Conservation (phyloP, 2,797 vertebrate species). For the Ctenopoma kingsleyae region DNA sequence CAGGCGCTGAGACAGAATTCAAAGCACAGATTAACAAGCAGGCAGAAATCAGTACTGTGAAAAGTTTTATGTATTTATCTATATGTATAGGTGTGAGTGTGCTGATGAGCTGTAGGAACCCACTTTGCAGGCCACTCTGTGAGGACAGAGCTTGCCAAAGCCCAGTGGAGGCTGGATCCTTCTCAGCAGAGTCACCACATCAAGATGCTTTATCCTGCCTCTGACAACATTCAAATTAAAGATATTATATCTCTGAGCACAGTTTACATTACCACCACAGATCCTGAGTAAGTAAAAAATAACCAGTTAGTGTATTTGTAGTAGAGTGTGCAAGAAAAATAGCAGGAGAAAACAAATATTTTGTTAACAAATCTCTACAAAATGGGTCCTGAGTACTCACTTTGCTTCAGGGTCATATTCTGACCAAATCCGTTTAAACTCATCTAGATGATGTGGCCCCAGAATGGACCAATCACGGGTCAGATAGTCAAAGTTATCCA, state of each 20-base stretch:
- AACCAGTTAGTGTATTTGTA: not conserved
- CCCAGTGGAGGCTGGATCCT: conserved; percentile 97
- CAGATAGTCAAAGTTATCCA: conserved; percentile 99
- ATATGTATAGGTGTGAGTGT: not conserved
- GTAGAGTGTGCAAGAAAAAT: not conserved
- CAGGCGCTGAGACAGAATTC: conserved; percentile 76
- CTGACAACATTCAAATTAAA: conserved; percentile 73
- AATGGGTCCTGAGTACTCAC: conserved; percentile 80
- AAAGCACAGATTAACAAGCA: conserved; percentile 1
- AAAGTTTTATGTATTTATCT: not conserved
- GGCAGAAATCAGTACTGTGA: not conserved
- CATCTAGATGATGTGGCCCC: conserved; percentile 97
- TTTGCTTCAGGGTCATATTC: conserved; percentile 99
- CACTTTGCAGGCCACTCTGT: conserved; percentile 98
- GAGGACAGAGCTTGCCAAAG: conserved; percentile 97
- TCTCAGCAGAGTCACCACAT: conserved; percentile 94
- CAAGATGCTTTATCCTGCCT: conserved; percentile 97
- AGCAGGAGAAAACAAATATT: not conserved
- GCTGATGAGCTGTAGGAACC: not conserved
- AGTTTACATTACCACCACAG: not conserved
- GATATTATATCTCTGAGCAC: not conserved
- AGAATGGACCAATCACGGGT: conserved; percentile 99
- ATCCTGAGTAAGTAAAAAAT: not conserved
- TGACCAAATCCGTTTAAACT: conserved; percentile 99
- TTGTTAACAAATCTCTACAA: not conserved